Evolutionary conservation across 2,888 invertebrate genomes (phyloP).

Genomic region (Teinopalpus imperialis): DNA sequence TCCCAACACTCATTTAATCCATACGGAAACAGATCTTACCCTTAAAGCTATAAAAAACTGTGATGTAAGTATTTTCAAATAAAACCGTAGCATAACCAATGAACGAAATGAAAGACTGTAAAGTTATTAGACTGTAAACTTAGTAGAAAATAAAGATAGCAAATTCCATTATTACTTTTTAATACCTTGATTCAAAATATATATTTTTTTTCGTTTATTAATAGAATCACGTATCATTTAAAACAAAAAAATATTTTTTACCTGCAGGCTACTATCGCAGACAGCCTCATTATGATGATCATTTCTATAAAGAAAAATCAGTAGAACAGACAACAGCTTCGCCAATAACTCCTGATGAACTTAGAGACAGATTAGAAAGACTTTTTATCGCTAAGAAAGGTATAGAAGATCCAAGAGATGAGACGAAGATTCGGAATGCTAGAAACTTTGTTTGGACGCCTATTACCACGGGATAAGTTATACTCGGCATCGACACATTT

Average conservation of each 20-base stretch:
- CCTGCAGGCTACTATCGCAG: constrained; percentile 64
- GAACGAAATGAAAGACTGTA: no score
- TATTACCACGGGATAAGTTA: constrained; percentile 50
- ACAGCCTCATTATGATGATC: constrained; percentile 54
- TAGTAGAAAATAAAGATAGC: no score
- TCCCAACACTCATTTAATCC: constrained; percentile 46
- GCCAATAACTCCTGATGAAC: constrained; percentile 77
- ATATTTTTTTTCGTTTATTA: no score
- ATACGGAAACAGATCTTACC: constrained; percentile 32
- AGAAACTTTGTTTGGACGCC: constrained; percentile 74
- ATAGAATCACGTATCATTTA: no score
- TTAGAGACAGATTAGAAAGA: constrained; percentile 72
- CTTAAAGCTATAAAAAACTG: neutral
- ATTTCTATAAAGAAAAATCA: constrained; percentile 63
- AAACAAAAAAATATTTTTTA: neutral
- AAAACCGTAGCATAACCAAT: no score
- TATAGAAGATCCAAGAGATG: constrained; percentile 46
- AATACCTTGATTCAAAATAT: no score
- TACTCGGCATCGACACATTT: no score
- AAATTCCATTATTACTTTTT: no score
- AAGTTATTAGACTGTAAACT: no score
- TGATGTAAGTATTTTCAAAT: constrained; percentile 15
- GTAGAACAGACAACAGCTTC: constrained; percentile 59
- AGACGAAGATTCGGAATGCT: constrained; percentile 58
- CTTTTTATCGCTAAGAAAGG: constrained; percentile 74